phyloP scores from a whole-genome alignment of 2,113 vertebrate genomes.

The Pygoscelis antarcticus region DNA sequence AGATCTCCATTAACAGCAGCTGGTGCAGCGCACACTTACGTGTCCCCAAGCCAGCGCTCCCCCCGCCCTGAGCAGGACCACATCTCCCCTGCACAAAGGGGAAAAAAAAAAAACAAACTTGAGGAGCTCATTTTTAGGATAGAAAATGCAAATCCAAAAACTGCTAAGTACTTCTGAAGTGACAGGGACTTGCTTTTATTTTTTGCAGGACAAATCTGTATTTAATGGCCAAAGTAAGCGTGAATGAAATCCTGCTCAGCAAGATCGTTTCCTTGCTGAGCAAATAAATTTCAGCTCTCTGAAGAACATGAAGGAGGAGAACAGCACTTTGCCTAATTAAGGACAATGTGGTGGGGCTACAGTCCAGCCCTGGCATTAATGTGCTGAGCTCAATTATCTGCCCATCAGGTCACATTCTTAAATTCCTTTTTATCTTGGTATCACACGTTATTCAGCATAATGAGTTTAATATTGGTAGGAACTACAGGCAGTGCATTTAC shows the following conservation, averaged over 20 bases:
- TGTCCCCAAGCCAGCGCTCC: background rate
- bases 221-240: background rate
- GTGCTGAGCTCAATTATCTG: conserved; percentile 38
- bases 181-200: background rate
- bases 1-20: background rate
- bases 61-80: background rate
- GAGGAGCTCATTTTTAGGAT: background rate
- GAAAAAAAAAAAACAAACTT: background rate
- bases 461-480: conserved; percentile 18
- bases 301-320: background rate
- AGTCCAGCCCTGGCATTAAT: conserved; percentile 1
- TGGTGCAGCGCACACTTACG: accelerated
- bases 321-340: conserved; percentile 33
- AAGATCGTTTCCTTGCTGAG: background rate
- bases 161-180: background rate
- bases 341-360: background rate
- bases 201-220: background rate
- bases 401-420: conserved; percentile 45
- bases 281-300: conserved; percentile 10
- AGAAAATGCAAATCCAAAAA: background rate
- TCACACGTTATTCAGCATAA: conserved; percentile 29
- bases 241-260: background rate
- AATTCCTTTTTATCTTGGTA: conserved; percentile 57
- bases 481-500: conserved; percentile 38
- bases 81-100: background rate